Evolutionary conservation across 2,113 vertebrate genomes (phyloP).

Genomic region (Antennarius striatus): DNA sequence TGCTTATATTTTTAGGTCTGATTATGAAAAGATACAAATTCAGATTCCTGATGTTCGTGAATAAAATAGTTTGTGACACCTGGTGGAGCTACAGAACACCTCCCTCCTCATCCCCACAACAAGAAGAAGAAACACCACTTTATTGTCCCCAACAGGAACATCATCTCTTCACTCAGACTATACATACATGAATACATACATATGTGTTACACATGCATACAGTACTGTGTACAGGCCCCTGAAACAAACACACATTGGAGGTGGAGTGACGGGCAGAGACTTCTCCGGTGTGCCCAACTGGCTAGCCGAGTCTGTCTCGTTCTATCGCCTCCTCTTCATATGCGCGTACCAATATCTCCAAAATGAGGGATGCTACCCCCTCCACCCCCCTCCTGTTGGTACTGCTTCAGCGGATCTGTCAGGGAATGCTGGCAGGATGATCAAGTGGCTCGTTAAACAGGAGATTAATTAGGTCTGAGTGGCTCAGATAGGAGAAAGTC

Average conservation of each 20-base stretch:
- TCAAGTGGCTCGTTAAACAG: conserved; percentile 76
- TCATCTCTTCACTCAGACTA: no score
- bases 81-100: background rate
- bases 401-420: conserved; percentile 64
- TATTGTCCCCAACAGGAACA: conserved; percentile 30
- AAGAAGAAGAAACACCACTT: conserved; percentile 31
- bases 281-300: no score
- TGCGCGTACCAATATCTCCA: conserved; percentile 54
- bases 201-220: no score
- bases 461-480: conserved; percentile 61
- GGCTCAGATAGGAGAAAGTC: conserved; percentile 58
- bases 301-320: conserved; percentile 24
- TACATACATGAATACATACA: no score
- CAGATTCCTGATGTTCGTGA: background rate
- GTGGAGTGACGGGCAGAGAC: no score
- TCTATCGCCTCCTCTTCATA: conserved; percentile 60
- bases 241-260: no score
- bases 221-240: no score
- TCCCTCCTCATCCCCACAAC: background rate
- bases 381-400: conserved; percentile 31
- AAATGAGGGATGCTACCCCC: conserved; percentile 48
- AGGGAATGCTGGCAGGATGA: conserved; percentile 64
- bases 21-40: background rate
- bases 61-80: conserved; percentile 14
- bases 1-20: background rate